Evolutionary conservation across 2,113 vertebrate genomes (phyloP), one percentile per base, ranked within the genome.

Genomic region (Plecotus auritus): DNA sequence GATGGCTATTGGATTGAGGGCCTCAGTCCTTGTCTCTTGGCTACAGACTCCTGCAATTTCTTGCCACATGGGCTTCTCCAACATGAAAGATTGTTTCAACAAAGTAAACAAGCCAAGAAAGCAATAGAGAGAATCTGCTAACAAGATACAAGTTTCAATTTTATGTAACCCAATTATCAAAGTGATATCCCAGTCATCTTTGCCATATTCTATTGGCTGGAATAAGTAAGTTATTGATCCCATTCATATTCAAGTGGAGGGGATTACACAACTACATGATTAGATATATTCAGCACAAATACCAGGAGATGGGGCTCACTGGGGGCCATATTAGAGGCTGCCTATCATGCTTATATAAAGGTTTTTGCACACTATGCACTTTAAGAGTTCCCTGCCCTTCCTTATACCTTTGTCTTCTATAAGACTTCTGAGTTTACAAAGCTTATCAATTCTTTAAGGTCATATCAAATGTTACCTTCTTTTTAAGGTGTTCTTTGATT

Each of bases 391-490:
- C 73, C 72, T 83, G 64, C 18, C 32, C 30, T 66, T 82, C 28
- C 14, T 69, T 40, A 20, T 47, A 42, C 9, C 32, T 26, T 91
- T 90, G 16, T 14, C 26, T 90, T 70, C 35, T 42, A 37, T 56
- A 22, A 76, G 26, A 76, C 5, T 70, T 88, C 64, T 49, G 16
- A 84, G 17, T 76, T 92, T 92, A 86, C 7, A 64, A 78, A 90
- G 2, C 8, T 74, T 87, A 28, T 80, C 40, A 76, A 2, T 70
- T 83, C 35, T 92, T 64, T 83, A 70, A 86, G 61, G 17, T 32
- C 40, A 92, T 13, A 92, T 94, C 30, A 84, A 94, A 74, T 42
- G 16, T 13, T 61, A 70, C 18, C 8, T 76, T 87, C 72, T 93
- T 78, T 14, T n/a, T n/a, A 90, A 90, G 28, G 4, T 87, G n/a